Base-by-base conservation (phyloP, 2,113 vertebrate genomes). In the Sus scrofa region DNA sequence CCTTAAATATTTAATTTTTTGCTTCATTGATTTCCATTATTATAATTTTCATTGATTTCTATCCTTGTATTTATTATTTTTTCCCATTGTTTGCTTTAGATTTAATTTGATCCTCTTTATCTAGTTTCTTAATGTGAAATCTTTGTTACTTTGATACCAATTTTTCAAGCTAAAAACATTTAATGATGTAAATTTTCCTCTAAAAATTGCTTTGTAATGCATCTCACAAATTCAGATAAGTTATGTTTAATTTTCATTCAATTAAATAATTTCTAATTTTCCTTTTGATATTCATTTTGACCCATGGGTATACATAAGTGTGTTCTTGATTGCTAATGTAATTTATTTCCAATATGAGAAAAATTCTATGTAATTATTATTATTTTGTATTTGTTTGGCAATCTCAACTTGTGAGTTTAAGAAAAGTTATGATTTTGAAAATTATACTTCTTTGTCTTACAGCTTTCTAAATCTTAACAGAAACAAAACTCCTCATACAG, bases 291-390 rank as follows among this genome's bases (percentile, higher is more conserved):
- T 65, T n/a, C 6, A 34, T 63, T 92, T 82, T 67, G 74, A 67
- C 22, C 16, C 32, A 65, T 82, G 58, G 16, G 13, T 63, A 58
- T 24, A 67, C 58, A 60, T 37, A 54, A 20, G 2, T 54, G 8
- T 67, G 7, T 34, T 85, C 70, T 27, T 84, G 18, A 77, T 92
- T 68, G 32, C 26, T 77, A 93, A 11, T 34, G 44, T 44, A 89
- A 30, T 32, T 90, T 50, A 60, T 92, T 93, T 77, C n/a, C 26
- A 88, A 27, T 22, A 52, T 68, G 52, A 92, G 37, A 77, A 91
- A 70, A 62, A 68, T 75, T 34, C 50, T 54, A 2, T 92, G 4
- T 52, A 10, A 34, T 79, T 79, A n/a, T 7, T 56, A 60, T 88
- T 73, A 7, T 70, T 58, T 79, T 58, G 20, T 65, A 44, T 71